Percentiles rank a stretch among this genome's conserved stretches.
Evolutionary conservation across 2,888 invertebrate genomes (phyloP).

Genomic region (Ennomos fuscantarius): DNA sequence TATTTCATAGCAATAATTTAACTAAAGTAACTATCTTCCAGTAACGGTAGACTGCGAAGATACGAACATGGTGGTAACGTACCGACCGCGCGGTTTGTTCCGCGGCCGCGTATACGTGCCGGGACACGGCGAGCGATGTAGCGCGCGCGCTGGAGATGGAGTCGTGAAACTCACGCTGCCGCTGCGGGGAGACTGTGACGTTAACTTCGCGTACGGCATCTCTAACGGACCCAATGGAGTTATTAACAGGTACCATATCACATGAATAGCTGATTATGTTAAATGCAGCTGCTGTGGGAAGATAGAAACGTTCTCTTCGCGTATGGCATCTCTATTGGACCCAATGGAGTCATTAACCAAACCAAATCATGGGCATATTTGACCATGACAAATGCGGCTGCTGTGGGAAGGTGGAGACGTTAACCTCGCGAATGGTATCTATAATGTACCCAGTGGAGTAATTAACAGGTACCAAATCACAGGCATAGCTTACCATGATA

Average conservation of each 20-base stretch:
- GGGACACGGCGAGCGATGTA: conserved; percentile 90
- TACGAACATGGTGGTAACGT: conserved; percentile 88
- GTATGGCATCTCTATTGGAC: too few species aligned
- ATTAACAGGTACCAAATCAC: conserved; percentile 54
- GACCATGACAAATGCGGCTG: too few species aligned
- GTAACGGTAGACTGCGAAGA: conserved; percentile 92
- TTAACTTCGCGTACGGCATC: conserved; percentile 83
- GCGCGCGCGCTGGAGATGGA: conserved; percentile 75
- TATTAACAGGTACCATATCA: conserved; percentile 84
- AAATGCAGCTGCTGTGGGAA: too few species aligned
- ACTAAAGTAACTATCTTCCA: conserved; percentile 56
- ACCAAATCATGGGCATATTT: too few species aligned
- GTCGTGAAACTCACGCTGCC: conserved; percentile 85
- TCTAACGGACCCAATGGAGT: conserved; percentile 71
- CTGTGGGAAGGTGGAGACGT: conserved; percentile 85
- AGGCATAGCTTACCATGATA: too few species aligned
- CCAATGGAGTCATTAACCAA: too few species aligned
- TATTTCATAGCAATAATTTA: too few species aligned
- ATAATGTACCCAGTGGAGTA: conserved; percentile 70
- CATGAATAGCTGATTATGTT: too few species aligned
- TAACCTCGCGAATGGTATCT: conserved; percentile 81
- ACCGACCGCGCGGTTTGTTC: conserved; percentile 86
- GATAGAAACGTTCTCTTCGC: too few species aligned
- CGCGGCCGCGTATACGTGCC: conserved; percentile 92
- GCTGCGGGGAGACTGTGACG: conserved; percentile 84